These are phyloP conservation scores for Synanthedon formicaeformis DNA, from an alignment of 2,888 invertebrate genomes.

Conservation along the genomic window DNA sequence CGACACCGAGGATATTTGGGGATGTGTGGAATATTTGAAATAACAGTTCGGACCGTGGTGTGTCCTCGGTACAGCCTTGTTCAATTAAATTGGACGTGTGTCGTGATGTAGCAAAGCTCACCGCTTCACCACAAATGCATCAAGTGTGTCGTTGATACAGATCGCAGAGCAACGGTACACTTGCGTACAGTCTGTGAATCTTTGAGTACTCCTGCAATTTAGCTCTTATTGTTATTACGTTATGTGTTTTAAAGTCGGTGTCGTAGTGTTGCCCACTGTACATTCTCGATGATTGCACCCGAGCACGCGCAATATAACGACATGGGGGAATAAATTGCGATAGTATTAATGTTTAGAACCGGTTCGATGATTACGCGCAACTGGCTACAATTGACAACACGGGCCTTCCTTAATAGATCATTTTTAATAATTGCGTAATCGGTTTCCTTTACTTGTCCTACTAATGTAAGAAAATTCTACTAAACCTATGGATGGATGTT, in stretches of 20 bases:
- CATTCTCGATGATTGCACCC: constrained; percentile 37
- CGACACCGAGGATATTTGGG: no score
- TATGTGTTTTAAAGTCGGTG: no score
- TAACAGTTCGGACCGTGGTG: background rate
- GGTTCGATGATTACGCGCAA: constrained; percentile 33
- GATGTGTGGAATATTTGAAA: background rate
- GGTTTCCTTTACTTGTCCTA: no score
- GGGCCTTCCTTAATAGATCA: background rate
- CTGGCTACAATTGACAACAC: constrained; percentile 16
- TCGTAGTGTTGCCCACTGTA: constrained; percentile 34
- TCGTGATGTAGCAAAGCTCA: constrained; percentile 3
- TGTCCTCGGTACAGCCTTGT: background rate
- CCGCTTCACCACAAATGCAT: constrained; percentile 15
- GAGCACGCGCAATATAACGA: constrained; percentile 35
- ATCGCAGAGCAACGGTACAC: constrained; percentile 44
- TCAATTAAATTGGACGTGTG: background rate
- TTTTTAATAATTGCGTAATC: no score
- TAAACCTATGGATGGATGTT: no score
- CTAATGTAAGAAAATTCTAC: no score
- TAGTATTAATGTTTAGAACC: constrained; percentile 46
- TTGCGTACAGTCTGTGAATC: constrained; percentile 19
- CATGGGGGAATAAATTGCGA: constrained; percentile 46
- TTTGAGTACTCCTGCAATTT: constrained; percentile 1
- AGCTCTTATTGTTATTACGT: no score
- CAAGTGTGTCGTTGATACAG: constrained; percentile 42